These are phyloP conservation scores for Rhopilema esculentum DNA, from an alignment of 30 jellyfish, hydroid and myxozoan genomes.

Conservation along the genomic window DNA sequence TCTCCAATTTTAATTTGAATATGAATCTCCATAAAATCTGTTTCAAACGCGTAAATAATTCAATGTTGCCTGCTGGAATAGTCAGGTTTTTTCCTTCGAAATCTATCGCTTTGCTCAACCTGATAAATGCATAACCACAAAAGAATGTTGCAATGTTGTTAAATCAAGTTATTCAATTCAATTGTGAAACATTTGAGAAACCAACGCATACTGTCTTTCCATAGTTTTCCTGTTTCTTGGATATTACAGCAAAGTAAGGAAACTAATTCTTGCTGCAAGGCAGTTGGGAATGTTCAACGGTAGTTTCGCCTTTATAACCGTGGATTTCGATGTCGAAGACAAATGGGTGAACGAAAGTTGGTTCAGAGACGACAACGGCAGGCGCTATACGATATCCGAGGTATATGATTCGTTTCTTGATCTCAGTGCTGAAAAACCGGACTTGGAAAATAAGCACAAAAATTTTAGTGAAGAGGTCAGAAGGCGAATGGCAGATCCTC, in stretches of 20 bases:
- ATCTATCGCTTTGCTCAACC: too few relatives aligned
- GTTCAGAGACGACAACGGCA: slow-evolving; percentile 56
- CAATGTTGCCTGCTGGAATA: too few relatives aligned
- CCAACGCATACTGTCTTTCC: too few relatives aligned
- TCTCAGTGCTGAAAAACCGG: slow-evolving; percentile 84
- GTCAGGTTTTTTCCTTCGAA: too few relatives aligned
- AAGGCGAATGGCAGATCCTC: slow-evolving; percentile 75
- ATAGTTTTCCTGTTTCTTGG: slow-evolving; percentile 86
- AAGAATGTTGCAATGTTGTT: too few relatives aligned
- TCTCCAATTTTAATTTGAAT: too few relatives aligned
- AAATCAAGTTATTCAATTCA: too few relatives aligned
- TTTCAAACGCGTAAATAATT: too few relatives aligned
- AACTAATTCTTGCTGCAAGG: slow-evolving; percentile 68
- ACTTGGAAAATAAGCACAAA: slow-evolving; percentile 42
- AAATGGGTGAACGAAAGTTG: slow-evolving; percentile 63
- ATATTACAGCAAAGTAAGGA: slow-evolving; percentile 66
- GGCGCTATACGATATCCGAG: slow-evolving; percentile 4
- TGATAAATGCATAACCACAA: too few relatives aligned
- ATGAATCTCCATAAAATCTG: too few relatives aligned
- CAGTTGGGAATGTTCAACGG: slow-evolving; percentile 86
- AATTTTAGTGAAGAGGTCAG: slow-evolving; percentile 78
- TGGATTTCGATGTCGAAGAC: slow-evolving; percentile 64
- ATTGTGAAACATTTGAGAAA: too few relatives aligned
- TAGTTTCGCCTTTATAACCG: slow-evolving; percentile 80
- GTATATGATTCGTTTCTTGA: slow-evolving; percentile 82